Evolutionary conservation across 2,888 invertebrate genomes (phyloP), one percentile per base, ranked within the genome.

Genomic region (Noctua janthina): DNA sequence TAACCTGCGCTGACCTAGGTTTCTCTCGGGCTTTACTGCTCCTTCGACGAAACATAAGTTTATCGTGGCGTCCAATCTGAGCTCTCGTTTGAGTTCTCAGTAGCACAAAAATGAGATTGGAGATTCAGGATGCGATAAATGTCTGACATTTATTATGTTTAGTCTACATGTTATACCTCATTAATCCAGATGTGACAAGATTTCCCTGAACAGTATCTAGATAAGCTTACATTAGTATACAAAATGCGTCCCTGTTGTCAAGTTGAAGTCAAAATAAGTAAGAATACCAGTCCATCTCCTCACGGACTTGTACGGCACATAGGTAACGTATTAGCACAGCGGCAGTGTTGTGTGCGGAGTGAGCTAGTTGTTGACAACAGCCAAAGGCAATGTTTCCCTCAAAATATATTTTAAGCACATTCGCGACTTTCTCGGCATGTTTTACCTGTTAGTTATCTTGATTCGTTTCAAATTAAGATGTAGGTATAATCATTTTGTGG

Each of bases 401-500:
- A n/a, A 43, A 51, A 8, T 1, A 51, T 46, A n/a, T 51, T 79
- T 56, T n/a, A 54, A 39, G 46, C 23, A 62, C 23, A 69, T 51
- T 66, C 23, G 29, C 23, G 29, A 39, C 1, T 39, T 39, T 29
- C 17, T 10, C 39, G 46, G n/a, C 39, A 84, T 66, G 68, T 66
- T 78, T 77, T 68, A 68, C 76, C 77, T 62, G 64, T 73, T 66
- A 43, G 29, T 20, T 81, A 83, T 76, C 74, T 68, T 43, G 29
- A 62, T 39, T 72, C 20, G 54, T 35, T 79, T 75, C 72, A 51
- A 75, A 84, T 86, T 77, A 79, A 68, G 62, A 81, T 75, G n/a
- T 5, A 39, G 35, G 35, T 46, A 70, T 75, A 51, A 76, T 79
- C 20, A 71, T 69, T 73, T 78, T 78, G 88, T 81, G 86, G 86